Percentiles rank a stretch among this genome's conserved stretches.
Conservation (phyloP, 2,888 invertebrate genomes). For the Scrobipalpa costella region DNA sequence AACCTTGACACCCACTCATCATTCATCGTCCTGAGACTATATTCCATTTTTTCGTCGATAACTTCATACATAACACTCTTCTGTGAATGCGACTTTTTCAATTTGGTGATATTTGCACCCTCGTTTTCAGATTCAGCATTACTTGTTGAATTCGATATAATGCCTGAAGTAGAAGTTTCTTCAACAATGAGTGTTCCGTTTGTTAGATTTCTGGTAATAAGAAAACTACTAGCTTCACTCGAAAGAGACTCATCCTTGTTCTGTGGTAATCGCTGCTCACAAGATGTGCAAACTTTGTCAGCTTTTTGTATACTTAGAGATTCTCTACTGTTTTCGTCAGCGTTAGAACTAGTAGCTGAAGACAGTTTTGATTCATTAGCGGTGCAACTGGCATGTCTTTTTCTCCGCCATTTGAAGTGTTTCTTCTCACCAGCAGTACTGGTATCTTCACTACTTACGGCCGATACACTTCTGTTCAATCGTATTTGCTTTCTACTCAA, state of each 20-base stretch:
- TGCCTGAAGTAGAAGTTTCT: conserved; percentile 28
- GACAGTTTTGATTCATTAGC: conserved; percentile 6
- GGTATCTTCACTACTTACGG: conserved; percentile 21
- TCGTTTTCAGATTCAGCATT: conserved; percentile 24
- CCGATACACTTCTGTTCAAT: conserved; percentile 39
- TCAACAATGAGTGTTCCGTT: conserved; percentile 32
- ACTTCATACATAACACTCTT: conserved; percentile 52
- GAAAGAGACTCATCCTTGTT: conserved; percentile 4
- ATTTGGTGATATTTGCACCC: conserved; percentile 2
- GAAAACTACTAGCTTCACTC: conserved; percentile 36
- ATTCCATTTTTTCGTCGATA: conserved; percentile 51
- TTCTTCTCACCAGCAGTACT: conserved; percentile 35
- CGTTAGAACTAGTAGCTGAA: background rate
- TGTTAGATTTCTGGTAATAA: conserved; percentile 14
- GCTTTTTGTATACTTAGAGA: background rate
- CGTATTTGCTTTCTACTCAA: conserved; percentile 35
- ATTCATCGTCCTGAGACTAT: conserved; percentile 50
- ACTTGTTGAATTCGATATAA: conserved; percentile 27
- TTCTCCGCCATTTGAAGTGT: conserved; percentile 52
- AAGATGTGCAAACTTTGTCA: background rate
- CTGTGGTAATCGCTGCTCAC: background rate
- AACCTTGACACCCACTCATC: conserved; percentile 70
- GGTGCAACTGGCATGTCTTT: conserved; percentile 29
- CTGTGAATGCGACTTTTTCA: background rate
- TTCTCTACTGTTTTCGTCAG: conserved; percentile 3